Evolutionary conservation across 2,797 vertebrate species (phyloP), one percentile per base, ranked within the genome.

Genomic region (Urocyon cinereoargenteus): DNA sequence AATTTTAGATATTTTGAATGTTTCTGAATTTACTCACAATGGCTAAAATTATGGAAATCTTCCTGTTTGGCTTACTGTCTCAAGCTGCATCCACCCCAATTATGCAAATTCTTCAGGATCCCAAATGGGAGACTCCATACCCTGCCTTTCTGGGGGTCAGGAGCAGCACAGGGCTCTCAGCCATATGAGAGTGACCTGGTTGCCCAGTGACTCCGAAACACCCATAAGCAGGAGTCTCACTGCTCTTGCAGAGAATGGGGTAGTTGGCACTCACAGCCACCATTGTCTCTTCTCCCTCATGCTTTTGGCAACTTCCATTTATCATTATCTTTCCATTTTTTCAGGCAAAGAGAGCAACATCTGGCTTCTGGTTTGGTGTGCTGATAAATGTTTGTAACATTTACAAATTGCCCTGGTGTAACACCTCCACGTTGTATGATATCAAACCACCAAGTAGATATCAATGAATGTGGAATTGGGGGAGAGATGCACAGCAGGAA

Each of bases 1-100:
- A 92, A n/a, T 78, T 91, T 31, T 61, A 85, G 81, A 70, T 55
- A 53, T 72, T 94, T 70, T 36, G 34, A 51, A 57, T 64, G 61
- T 49, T 83, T 87, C 78, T 89, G 73, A 89, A 26, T 86, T 55
- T 94, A 61, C 34, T 85, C 79, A 92, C 72, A 45, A 19, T 62
- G 53, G 68, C 40, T 62, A 86, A 87, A 91, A 66, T 68, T 11
- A 55, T 12, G 11, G 14, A 14, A 73, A 28, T 14, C 78, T 88
- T 72, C n/a, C 26, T 75, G 0, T 82, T 72, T 93, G 68, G 19
- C 21, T 93, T 70, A 59, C 36, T n/a, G 22, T 45, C 36, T 83
- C 82, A 49, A 77, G 21, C 2, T 0, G 40, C 40, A 45, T 45
- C 9, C 19, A 49, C 51, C 57, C 10, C 24, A 49, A 36, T 8